phyloP scores from a whole-genome alignment of 2,888 invertebrate genomes.

The Sinotaia quadrata region DNA sequence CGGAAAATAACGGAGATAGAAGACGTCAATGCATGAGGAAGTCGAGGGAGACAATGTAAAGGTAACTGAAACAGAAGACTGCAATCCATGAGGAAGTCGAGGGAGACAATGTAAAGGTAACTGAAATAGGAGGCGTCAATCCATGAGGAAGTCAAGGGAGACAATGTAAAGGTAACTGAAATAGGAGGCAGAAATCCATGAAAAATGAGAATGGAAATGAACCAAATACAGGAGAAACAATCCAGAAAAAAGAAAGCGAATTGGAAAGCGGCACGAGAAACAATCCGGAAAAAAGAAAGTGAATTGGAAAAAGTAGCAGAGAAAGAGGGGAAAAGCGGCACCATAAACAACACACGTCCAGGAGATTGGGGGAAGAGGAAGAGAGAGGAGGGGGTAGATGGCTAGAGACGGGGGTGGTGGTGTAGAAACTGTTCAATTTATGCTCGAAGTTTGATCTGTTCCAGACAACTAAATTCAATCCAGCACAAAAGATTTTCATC shows the following conservation, averaged over 20 bases:
- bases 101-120: background rate
- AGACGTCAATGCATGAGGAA: background rate
- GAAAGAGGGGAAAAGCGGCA: background rate
- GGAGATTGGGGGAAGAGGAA: background rate
- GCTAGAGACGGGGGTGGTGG: background rate
- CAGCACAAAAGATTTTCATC: background rate
- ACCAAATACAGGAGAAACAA: background rate
- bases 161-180: background rate
- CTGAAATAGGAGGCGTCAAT: background rate
- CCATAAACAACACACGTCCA: background rate
- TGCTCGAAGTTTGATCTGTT: too few species aligned
- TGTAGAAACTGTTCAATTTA: too few species aligned
- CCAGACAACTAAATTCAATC: too few species aligned
- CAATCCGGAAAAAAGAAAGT: background rate
- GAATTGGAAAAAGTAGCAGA: background rate
- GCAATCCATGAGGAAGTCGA: background rate
- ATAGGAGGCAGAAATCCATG: background rate
- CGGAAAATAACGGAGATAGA: background rate
- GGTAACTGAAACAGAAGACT: background rate
- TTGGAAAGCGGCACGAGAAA: background rate
- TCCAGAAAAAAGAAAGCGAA: background rate
- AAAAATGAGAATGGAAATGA: background rate
- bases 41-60: background rate
- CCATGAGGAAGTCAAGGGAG: background rate
- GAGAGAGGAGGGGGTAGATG: background rate